These are phyloP conservation scores for Drosophila athabasca DNA, from an alignment of 1,140 invertebrate genomes.

Conservation along the genomic window DNA sequence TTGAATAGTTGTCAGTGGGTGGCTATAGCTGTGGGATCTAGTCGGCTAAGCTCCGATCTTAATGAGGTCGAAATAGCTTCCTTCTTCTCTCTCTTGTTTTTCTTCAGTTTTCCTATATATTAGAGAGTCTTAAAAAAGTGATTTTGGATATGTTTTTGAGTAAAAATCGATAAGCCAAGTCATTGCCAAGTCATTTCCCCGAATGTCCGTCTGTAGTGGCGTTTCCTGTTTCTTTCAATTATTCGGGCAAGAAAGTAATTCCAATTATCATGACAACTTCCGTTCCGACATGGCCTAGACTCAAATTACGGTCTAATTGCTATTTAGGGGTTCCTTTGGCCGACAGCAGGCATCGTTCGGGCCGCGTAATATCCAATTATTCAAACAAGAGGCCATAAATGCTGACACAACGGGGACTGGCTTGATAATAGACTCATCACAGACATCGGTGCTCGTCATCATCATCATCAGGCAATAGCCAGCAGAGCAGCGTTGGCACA, in stretches of 20 bases:
- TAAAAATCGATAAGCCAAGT: too few relatives aligned
- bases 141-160: too few relatives aligned
- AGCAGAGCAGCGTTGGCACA: conserved; percentile 17
- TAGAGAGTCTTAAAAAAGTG: too few relatives aligned
- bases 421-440: conserved; percentile 76
- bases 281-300: conserved; percentile 39
- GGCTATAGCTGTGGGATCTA: too few relatives aligned
- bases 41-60: too few relatives aligned
- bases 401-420: conserved; percentile 51
- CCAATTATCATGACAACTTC: conserved; percentile 76
- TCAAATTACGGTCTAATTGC: conserved; percentile 75
- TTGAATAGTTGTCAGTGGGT: too few relatives aligned
- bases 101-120: too few relatives aligned
- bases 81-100: too few relatives aligned
- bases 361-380: conserved; percentile 63
- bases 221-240: conserved; percentile 58
- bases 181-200: conserved; percentile 29
- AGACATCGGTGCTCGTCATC: conserved; percentile 35
- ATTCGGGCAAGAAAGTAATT: conserved; percentile 56
- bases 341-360: conserved; percentile 6
- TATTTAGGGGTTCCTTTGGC: conserved; percentile 66
- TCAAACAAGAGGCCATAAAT: conserved; percentile 66
- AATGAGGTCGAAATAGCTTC: too few relatives aligned
- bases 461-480: conserved; percentile 32
- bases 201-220: conserved; percentile 21